phyloP scores from a whole-genome alignment of 2,797 vertebrate species.

The Notolepis coatsorum region DNA sequence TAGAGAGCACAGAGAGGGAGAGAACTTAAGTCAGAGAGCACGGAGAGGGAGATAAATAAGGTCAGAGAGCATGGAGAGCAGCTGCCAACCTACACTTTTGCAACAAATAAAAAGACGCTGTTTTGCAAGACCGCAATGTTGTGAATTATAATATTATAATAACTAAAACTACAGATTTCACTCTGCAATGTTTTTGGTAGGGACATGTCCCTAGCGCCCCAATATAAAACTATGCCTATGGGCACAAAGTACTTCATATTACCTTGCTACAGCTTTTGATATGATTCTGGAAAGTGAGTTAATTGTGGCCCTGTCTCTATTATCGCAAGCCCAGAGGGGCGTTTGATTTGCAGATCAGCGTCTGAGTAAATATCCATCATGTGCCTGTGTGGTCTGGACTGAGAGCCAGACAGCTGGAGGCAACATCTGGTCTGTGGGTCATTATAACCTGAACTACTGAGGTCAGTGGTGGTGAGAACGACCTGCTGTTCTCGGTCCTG shows the following conservation, averaged over 20 bases:
- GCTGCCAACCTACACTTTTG: too few relatives aligned
- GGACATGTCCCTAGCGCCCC: too few relatives aligned
- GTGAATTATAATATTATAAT: too few relatives aligned
- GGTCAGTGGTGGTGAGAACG: neutral
- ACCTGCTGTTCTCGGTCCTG: conserved; percentile 4
- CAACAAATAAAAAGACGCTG: too few relatives aligned
- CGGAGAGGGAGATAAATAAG: too few relatives aligned
- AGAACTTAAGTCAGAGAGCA: too few relatives aligned
- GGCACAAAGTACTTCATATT: neutral
- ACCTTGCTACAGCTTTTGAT: neutral
- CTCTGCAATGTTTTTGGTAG: too few relatives aligned
- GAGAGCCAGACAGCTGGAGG: conserved; percentile 30
- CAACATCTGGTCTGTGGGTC: conserved; percentile 29
- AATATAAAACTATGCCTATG: too few relatives aligned
- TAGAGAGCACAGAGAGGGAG: too few relatives aligned
- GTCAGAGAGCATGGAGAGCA: too few relatives aligned
- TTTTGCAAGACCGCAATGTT: too few relatives aligned
- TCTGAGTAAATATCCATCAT: neutral
- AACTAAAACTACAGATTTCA: too few relatives aligned
- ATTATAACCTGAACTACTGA: conserved; percentile 4
- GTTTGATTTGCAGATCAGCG: conserved; percentile 8
- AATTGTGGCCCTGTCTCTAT: conserved; percentile 3
- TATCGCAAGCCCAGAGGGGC: conserved; percentile 6
- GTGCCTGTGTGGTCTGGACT: neutral
- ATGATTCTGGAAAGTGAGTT: neutral